Conservation (phyloP, 1,140 invertebrate species). For the Bombus waltoni region DNA sequence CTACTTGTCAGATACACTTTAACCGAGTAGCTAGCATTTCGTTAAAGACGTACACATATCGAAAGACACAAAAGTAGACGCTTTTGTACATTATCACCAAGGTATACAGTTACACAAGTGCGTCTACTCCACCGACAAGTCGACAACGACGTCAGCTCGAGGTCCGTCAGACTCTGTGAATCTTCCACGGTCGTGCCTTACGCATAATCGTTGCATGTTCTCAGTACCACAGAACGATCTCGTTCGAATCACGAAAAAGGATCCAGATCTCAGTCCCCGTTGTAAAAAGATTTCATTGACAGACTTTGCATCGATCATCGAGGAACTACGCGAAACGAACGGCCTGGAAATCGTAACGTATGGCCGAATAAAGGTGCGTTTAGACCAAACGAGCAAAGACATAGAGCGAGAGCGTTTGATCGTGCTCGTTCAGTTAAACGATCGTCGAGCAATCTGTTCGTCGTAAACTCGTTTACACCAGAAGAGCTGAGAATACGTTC, state of each 20-base stretch:
- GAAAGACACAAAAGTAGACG: slow-evolving; percentile 1
- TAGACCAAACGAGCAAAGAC: too few relatives aligned
- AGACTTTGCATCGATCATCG: slow-evolving; percentile 9
- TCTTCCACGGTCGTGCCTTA: slow-evolving; percentile 25
- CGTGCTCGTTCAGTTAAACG: too few relatives aligned
- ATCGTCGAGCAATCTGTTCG: too few relatives aligned
- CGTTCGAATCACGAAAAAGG: neutral
- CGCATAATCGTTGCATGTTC: slow-evolving; percentile 43
- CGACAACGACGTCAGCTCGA: slow-evolving; percentile 49
- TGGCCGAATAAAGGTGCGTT: too few relatives aligned
- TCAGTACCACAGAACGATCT: neutral
- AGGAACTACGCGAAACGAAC: slow-evolving; percentile 21
- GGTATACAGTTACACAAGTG: slow-evolving; percentile 61
- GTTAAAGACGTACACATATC: slow-evolving; percentile 13
- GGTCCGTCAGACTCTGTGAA: slow-evolving; percentile 16
- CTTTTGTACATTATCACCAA: slow-evolving; percentile 18
- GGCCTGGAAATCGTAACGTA: neutral
- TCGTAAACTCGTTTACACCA: too few relatives aligned
- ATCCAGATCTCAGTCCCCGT: neutral
- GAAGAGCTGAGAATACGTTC: too few relatives aligned
- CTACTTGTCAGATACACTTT: neutral
- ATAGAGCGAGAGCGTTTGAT: too few relatives aligned
- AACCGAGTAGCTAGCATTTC: neutral
- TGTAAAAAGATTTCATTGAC: slow-evolving; percentile 35
- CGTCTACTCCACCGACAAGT: slow-evolving; percentile 71